phyloP scores from a whole-genome alignment of 2,888 invertebrate species.

The Lasioglossum figueresi region DNA sequence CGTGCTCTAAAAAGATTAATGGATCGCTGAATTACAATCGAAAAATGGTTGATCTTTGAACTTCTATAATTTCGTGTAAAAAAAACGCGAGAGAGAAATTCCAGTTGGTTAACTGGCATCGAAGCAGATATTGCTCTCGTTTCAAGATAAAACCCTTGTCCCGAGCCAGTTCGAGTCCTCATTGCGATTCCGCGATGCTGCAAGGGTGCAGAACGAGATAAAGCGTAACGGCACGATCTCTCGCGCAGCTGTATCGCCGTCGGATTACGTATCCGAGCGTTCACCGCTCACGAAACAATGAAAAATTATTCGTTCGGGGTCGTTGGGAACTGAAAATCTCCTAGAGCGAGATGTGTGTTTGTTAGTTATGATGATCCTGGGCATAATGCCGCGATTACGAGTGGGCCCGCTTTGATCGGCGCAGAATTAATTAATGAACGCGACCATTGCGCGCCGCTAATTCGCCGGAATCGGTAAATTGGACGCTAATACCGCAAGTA shows the following conservation, averaged over 20 bases:
- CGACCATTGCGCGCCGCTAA: conserved; percentile 10
- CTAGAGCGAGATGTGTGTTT: background rate
- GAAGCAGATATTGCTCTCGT: background rate
- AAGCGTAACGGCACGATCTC: background rate
- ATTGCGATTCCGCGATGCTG: background rate
- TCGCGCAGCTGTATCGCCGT: background rate
- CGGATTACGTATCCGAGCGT: background rate
- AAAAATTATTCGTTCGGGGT: background rate
- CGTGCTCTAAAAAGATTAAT: background rate
- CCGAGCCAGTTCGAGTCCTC: background rate
- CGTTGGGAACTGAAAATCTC: background rate
- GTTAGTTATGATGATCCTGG: conserved; percentile 2
- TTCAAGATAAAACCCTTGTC: background rate
- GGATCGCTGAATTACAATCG: background rate
- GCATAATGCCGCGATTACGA: background rate
- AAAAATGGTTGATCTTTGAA: background rate
- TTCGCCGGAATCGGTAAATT: background rate
- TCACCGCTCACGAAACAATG: background rate
- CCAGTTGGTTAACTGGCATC: background rate
- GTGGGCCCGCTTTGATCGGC: background rate
- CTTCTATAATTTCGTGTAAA: background rate
- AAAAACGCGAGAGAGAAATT: background rate
- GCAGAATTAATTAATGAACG: conserved; percentile 36
- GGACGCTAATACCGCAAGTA: background rate
- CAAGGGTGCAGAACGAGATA: background rate